Percentiles rank a stretch among this genome's conserved stretches.
Evolutionary conservation across 2,113 vertebrate genomes (phyloP).

Genomic region (Carassius auratus): DNA sequence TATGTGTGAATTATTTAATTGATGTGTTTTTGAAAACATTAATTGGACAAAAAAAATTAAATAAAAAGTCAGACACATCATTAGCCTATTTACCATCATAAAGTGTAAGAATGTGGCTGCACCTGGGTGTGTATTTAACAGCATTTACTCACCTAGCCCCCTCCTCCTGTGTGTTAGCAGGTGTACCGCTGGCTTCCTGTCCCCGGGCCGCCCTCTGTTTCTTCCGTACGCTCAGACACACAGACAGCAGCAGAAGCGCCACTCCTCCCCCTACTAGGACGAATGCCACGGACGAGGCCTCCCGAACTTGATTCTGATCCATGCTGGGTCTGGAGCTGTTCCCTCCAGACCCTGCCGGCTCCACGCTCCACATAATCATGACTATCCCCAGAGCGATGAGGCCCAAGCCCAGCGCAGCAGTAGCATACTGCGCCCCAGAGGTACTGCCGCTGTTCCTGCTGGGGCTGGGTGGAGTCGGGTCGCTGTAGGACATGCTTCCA

Average conservation of each 20-base stretch:
- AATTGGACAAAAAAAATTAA: background rate
- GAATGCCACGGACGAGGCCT: constrained; percentile 90
- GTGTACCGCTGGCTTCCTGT: constrained; percentile 14
- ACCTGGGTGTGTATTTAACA: constrained; percentile 22
- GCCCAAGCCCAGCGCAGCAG: constrained; percentile 90
- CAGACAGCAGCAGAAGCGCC: constrained; percentile 85
- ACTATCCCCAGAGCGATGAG: constrained; percentile 90
- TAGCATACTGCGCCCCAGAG: constrained; percentile 87
- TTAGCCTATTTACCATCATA: background rate
- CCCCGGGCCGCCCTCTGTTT: constrained; percentile 68
- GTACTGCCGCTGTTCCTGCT: constrained; percentile 67
- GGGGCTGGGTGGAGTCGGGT: constrained; percentile 22
- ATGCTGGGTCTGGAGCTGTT: constrained; percentile 75
- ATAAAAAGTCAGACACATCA: background rate
- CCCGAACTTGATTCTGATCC: constrained; percentile 70
- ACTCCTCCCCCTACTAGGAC: constrained; percentile 86
- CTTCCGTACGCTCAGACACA: constrained; percentile 88
- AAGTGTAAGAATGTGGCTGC: background rate
- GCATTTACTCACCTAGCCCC: constrained; percentile 42
- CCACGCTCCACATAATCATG: constrained; percentile 95
- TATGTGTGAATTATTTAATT: background rate
- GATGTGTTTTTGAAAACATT: background rate
- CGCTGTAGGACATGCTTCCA: constrained; percentile 32
- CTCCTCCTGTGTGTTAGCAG: constrained; percentile 46
- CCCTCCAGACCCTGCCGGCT: constrained; percentile 68